These are phyloP conservation scores for Ochotona curzoniae DNA, from an alignment of 2,113 vertebrate species.

Conservation along the genomic window DNA sequence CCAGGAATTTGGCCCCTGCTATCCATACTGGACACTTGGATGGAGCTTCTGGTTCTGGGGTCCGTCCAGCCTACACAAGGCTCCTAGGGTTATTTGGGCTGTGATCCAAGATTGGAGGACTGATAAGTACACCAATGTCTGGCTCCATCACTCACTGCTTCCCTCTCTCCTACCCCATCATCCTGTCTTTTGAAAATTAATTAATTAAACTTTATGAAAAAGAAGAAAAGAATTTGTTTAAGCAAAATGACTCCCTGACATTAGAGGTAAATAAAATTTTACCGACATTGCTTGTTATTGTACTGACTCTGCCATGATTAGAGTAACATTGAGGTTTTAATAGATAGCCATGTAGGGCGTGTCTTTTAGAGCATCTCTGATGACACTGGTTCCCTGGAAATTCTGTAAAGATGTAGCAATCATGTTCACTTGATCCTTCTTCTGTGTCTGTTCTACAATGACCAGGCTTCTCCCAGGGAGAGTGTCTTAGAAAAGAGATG, in stretches of 20 bases:
- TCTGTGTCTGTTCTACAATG: neutral
- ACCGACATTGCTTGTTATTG: neutral
- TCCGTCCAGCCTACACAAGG: too few species aligned
- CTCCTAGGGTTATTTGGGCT: too few species aligned
- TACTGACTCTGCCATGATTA: neutral
- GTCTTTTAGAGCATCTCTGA: neutral
- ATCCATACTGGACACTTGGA: too few species aligned
- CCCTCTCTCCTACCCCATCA: too few species aligned
- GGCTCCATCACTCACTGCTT: too few species aligned
- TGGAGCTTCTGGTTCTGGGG: too few species aligned
- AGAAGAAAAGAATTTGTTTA: constrained; percentile 36
- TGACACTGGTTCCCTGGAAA: neutral
- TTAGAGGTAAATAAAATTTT: neutral
- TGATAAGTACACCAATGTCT: too few species aligned
- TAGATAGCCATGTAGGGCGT: neutral
- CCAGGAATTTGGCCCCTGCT: too few species aligned
- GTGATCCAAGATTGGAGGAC: too few species aligned
- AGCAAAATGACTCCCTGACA: constrained; percentile 21
- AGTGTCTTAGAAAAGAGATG: neutral
- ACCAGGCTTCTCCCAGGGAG: neutral
- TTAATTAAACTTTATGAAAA: too few species aligned
- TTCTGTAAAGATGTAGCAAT: neutral
- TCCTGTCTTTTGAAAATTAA: too few species aligned
- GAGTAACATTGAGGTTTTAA: neutral
- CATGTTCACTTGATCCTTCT: neutral